phyloP scores from a whole-genome alignment of 2,888 invertebrate genomes.

The Euzetes globulus region DNA sequence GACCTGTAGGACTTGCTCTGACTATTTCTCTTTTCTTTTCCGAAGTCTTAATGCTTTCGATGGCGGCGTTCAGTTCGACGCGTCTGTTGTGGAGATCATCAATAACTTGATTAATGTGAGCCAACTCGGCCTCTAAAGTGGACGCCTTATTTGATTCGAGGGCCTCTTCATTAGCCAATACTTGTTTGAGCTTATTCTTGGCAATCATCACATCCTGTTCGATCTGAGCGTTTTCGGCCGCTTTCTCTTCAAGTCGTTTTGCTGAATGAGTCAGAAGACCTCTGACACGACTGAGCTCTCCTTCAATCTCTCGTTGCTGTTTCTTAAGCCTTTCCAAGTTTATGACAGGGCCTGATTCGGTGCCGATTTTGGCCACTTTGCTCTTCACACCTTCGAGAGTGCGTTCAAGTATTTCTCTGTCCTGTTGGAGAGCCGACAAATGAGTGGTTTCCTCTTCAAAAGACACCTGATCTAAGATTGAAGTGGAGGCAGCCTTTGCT shows the following conservation, averaged over 20 bases:
- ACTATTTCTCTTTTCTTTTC: slow-evolving; percentile 21
- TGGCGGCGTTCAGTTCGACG: slow-evolving; percentile 75
- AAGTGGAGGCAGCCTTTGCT: slow-evolving; percentile 34
- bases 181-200: slow-evolving; percentile 63
- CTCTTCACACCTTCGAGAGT: slow-evolving; percentile 57
- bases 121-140: slow-evolving; percentile 59
- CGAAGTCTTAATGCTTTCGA: slow-evolving; percentile 63
- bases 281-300: slow-evolving; percentile 73
- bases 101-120: slow-evolving; percentile 72
- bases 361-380: slow-evolving; percentile 45
- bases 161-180: slow-evolving; percentile 40
- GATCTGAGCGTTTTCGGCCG: slow-evolving; percentile 76
- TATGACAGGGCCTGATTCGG: slow-evolving; percentile 41
- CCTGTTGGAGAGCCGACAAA: slow-evolving; percentile 58
- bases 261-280: slow-evolving; percentile 73
- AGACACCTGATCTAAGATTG: slow-evolving; percentile 52
- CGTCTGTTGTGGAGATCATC: slow-evolving; percentile 76
- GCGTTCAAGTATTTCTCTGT: slow-evolving; percentile 64
- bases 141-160: slow-evolving; percentile 45
- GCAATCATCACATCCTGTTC: slow-evolving; percentile 78
- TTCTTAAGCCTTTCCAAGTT: slow-evolving; percentile 58
- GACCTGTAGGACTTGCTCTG: slow-evolving; percentile 45
- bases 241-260: slow-evolving; percentile 57
- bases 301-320: slow-evolving; percentile 63
- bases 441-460: slow-evolving; percentile 63